phyloP scores from a whole-genome alignment of 2,113 vertebrate genomes.

The Lepisosteus oculatus region DNA sequence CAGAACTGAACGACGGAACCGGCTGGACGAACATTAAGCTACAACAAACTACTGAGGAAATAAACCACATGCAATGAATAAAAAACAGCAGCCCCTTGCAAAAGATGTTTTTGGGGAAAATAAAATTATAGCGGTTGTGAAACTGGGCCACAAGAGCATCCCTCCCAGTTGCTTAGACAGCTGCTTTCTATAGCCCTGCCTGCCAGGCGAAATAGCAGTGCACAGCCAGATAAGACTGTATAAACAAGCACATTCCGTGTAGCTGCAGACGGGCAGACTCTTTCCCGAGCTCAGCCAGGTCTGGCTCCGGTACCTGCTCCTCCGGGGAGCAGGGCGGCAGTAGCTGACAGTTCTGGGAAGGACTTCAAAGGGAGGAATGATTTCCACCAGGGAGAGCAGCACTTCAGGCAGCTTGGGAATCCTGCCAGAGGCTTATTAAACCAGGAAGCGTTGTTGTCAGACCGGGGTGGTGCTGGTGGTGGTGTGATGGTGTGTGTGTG shows the following conservation, averaged over 20 bases:
- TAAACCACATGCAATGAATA: too few species aligned
- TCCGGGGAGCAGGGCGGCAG: slow-evolving; percentile 53
- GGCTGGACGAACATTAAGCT: too few species aligned
- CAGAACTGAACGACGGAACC: too few species aligned
- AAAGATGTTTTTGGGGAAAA: neutral
- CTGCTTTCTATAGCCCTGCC: slow-evolving; percentile 58
- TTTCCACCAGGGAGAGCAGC: slow-evolving; percentile 50
- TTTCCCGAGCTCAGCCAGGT: slow-evolving; percentile 32
- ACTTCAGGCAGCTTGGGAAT: slow-evolving; percentile 55
- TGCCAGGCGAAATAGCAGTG: slow-evolving; percentile 64
- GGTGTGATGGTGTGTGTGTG: neutral
- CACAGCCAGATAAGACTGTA: slow-evolving; percentile 62
- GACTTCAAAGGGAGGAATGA: slow-evolving; percentile 59
- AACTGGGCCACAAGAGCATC: neutral
- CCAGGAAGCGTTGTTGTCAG: slow-evolving; percentile 41
- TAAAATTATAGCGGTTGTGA: neutral
- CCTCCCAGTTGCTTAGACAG: slow-evolving; percentile 54
- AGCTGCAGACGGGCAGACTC: slow-evolving; percentile 52
- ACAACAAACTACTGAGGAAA: too few species aligned
- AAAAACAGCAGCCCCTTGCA: neutral
- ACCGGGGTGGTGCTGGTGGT: neutral
- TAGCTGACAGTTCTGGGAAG: slow-evolving; percentile 59
- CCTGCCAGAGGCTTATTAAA: slow-evolving; percentile 53
- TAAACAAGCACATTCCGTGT: slow-evolving; percentile 61
- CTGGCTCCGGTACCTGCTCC: slow-evolving; percentile 45